Conservation (phyloP, 2,888 invertebrate species). For the Calameuta idolon region DNA sequence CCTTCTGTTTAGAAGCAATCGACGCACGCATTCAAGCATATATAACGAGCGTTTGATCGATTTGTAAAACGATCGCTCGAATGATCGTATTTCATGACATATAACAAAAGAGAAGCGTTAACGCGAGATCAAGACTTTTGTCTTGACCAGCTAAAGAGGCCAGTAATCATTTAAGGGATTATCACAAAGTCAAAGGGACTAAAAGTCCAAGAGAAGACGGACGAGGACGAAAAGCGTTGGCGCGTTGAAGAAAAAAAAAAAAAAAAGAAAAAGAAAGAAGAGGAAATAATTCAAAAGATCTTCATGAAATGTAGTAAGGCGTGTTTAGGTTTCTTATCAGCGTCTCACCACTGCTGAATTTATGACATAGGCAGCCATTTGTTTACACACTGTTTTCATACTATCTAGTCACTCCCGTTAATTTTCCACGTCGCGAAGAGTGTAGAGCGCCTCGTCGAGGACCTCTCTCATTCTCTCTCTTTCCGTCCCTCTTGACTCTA, state of each 20-base stretch:
- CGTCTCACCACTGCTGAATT: slow-evolving; percentile 34
- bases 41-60: neutral
- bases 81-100: neutral
- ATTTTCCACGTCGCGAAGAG: slow-evolving; percentile 28
- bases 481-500: slow-evolving; percentile 22
- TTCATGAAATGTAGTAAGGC: slow-evolving; percentile 32
- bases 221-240: neutral
- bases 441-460: slow-evolving; percentile 10
- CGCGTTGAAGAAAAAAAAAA: slow-evolving; percentile 19
- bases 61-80: neutral
- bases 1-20: neutral
- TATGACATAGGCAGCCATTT: slow-evolving; percentile 37
- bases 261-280: slow-evolving; percentile 13
- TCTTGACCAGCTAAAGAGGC: neutral
- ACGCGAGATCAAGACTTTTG: neutral
- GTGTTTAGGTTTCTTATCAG: slow-evolving; percentile 37
- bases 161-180: neutral
- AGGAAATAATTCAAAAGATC: neutral
- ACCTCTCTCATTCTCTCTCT: neutral
- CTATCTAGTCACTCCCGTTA: slow-evolving; percentile 33
- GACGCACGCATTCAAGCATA: neutral
- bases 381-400: slow-evolving; percentile 39
- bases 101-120: neutral
- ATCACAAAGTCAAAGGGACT: neutral
- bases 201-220: neutral